Conservation (phyloP, 2,888 invertebrate species). For the Pollenia amentaria region DNA sequence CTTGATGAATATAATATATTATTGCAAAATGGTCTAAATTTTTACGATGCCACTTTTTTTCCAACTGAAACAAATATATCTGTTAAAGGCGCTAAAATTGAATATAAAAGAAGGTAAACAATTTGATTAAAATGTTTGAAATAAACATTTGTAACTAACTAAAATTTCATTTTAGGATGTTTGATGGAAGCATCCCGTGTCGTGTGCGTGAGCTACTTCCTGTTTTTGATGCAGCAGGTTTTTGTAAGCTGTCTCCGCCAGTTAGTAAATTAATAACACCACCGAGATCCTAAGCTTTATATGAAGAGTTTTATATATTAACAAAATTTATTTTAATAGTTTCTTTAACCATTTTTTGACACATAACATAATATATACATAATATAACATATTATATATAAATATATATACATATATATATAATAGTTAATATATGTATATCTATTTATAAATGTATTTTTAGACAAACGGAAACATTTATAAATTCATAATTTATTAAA, state of each 20-base stretch:
- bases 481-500: too few species aligned
- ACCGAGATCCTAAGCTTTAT: conserved; percentile 81
- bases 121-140: background rate
- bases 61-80: conserved; percentile 91
- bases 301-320: conserved; percentile 45
- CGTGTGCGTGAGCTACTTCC: conserved; percentile 90
- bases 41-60: conserved; percentile 95
- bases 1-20: conserved; percentile 91
- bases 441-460: too few species aligned
- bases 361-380: too few species aligned
- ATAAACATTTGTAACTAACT: background rate
- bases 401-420: too few species aligned
- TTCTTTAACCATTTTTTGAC: too few species aligned
- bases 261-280: conserved; percentile 91
- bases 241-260: conserved; percentile 92
- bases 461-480: too few species aligned
- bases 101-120: conserved; percentile 84
- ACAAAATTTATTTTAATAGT: background rate
- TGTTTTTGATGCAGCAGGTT: conserved; percentile 94
- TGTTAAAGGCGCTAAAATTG: conserved; percentile 87
- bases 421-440: too few species aligned
- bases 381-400: too few species aligned
- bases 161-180: conserved; percentile 85
- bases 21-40: conserved; percentile 93
- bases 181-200: conserved; percentile 89